Conservation (phyloP, 2,888 invertebrate genomes). For the Parnassius orleans region DNA sequence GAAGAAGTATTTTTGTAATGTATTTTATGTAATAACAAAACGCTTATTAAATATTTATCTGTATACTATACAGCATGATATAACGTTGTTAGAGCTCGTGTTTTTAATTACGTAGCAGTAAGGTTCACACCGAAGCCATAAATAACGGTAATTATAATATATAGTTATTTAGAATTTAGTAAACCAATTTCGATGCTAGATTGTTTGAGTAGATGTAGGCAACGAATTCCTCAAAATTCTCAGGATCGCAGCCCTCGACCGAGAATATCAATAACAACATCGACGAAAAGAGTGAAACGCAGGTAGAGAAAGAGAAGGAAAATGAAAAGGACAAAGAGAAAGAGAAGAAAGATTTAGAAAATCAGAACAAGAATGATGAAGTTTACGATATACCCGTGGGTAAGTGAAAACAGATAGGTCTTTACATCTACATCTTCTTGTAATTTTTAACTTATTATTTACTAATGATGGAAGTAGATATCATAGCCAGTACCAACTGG, state of each 20-base stretch:
- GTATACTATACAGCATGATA: no score
- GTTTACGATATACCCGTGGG: conserved; percentile 76
- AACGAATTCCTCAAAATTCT: conserved; percentile 43
- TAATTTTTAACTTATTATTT: conserved; percentile 27
- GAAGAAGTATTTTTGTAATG: no score
- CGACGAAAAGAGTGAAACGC: conserved; percentile 49
- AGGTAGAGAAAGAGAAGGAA: conserved; percentile 47
- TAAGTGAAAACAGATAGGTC: conserved; percentile 46
- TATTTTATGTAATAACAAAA: no score
- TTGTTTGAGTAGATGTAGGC: conserved; percentile 31
- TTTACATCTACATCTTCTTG: not conserved
- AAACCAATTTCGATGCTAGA: not conserved
- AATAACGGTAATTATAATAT: no score
- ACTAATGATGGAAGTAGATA: conserved; percentile 14
- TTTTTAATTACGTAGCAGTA: no score
- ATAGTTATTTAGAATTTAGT: not conserved
- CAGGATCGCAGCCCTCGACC: conserved; percentile 62
- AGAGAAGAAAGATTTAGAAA: conserved; percentile 50
- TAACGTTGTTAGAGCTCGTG: not conserved
- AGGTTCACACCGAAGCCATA: no score
- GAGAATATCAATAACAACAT: conserved; percentile 61
- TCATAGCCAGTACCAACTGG: no score
- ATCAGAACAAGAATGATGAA: conserved; percentile 59
- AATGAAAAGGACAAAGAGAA: conserved; percentile 47
- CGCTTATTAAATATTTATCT: no score